Conservation (phyloP, 2,888 invertebrate species). For the Aradus depressus region DNA sequence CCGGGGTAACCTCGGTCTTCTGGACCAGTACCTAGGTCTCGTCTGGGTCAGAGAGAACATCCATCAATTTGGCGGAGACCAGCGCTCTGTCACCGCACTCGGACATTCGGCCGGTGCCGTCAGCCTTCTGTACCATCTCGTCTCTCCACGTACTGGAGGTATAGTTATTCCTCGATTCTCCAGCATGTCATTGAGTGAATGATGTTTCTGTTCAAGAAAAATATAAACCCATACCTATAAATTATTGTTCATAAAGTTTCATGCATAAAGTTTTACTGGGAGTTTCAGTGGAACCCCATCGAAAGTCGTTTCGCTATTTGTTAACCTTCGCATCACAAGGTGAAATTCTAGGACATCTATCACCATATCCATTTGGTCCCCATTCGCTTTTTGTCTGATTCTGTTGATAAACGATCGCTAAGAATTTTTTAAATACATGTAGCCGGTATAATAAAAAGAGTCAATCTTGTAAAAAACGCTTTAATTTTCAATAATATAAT, state of each 20-base stretch:
- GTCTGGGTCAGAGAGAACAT: constrained; percentile 68
- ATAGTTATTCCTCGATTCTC: background rate
- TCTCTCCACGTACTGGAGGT: constrained; percentile 56
- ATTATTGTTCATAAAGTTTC: background rate
- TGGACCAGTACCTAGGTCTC: constrained; percentile 73
- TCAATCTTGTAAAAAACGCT: too few relatives aligned
- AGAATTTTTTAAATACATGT: too few relatives aligned
- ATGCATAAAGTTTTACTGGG: background rate
- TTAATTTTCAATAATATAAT: too few relatives aligned
- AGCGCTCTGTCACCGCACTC: constrained; percentile 61
- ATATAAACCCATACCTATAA: background rate
- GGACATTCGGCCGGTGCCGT: constrained; percentile 73
- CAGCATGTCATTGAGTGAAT: background rate
- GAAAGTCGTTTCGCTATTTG: too few relatives aligned
- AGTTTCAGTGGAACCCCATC: too few relatives aligned
- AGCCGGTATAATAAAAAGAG: too few relatives aligned
- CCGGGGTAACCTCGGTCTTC: constrained; percentile 73
- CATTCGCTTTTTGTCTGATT: too few relatives aligned
- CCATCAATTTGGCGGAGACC: constrained; percentile 67
- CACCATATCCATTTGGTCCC: too few relatives aligned
- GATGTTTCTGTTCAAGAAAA: constrained; percentile 17
- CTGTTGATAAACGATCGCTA: too few relatives aligned
- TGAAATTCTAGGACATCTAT: too few relatives aligned
- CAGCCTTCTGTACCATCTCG: constrained; percentile 53
- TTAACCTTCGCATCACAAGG: too few relatives aligned